Evolutionary conservation across 2,113 vertebrate genomes (phyloP).

Genomic region (Copsychus sechellarum): DNA sequence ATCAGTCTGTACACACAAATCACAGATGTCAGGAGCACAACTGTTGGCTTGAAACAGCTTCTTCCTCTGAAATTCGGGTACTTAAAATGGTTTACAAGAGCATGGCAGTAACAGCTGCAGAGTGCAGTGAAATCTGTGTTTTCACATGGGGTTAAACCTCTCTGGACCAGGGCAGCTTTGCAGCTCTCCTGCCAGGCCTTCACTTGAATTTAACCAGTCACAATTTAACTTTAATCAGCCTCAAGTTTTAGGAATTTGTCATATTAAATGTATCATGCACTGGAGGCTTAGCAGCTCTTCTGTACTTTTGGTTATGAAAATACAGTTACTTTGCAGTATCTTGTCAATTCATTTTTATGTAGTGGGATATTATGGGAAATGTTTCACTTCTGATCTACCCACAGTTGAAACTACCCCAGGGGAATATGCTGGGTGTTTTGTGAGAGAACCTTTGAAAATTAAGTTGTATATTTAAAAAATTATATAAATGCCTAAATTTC

Average conservation of each 20-base stretch:
- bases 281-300: background rate
- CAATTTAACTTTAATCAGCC: background rate
- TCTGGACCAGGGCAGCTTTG: accelerated
- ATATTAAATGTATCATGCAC: background rate
- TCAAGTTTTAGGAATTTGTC: background rate
- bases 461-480: background rate
- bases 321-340: background rate
- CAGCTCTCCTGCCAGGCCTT: background rate
- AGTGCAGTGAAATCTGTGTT: background rate
- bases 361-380: background rate
- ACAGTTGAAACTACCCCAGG: background rate
- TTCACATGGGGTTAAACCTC: no score
- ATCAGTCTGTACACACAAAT: background rate
- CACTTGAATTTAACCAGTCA: background rate
- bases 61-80: background rate
- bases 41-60: background rate
- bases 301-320: background rate
- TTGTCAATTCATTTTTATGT: background rate
- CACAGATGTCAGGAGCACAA: background rate
- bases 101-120: background rate
- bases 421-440: background rate
- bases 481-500: background rate
- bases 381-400: background rate
- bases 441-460: background rate
- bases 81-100: background rate